Conservation (phyloP, 1,140 invertebrate species). For the Macrotrachela quadricornifera region DNA sequence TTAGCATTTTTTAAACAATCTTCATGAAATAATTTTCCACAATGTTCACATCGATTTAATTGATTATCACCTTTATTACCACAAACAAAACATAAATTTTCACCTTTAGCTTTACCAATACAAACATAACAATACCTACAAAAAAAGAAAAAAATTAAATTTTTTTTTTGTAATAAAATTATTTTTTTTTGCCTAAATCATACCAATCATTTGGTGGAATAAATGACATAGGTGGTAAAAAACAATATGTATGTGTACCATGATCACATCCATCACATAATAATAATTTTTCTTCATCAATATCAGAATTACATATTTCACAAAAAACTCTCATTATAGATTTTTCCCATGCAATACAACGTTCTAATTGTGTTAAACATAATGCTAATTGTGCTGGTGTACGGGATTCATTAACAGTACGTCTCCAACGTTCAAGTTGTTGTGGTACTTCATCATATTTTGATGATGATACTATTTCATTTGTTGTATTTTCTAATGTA, state of each 20-base stretch:
- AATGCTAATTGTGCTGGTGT: slow-evolving; percentile 71
- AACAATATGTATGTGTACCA: slow-evolving; percentile 92
- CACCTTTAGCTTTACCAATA: too few species aligned
- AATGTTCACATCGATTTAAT: slow-evolving; percentile 9
- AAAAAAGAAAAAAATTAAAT: too few species aligned
- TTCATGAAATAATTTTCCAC: background rate
- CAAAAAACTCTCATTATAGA: slow-evolving; percentile 97
- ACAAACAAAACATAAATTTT: too few species aligned
- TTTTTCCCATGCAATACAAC: slow-evolving; percentile 86
- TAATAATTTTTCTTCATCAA: slow-evolving; percentile 78
- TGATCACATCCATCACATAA: slow-evolving; percentile 90
- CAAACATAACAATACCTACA: too few species aligned
- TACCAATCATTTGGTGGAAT: too few species aligned
- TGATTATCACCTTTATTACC: background rate
- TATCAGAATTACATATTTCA: slow-evolving; percentile 80
- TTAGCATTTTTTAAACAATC: slow-evolving; percentile 7
- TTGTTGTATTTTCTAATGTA: background rate
- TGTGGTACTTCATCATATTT: slow-evolving; percentile 17
- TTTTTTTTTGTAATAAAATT: too few species aligned
- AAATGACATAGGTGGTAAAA: slow-evolving; percentile 26
- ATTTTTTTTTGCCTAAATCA: too few species aligned
- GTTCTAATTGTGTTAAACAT: slow-evolving; percentile 65
- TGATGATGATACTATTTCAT: background rate
- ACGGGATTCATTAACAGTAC: slow-evolving; percentile 53
- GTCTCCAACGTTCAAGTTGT: slow-evolving; percentile 60